Conservation (phyloP, 2,888 invertebrate species). For the Dascillus cervinus region DNA sequence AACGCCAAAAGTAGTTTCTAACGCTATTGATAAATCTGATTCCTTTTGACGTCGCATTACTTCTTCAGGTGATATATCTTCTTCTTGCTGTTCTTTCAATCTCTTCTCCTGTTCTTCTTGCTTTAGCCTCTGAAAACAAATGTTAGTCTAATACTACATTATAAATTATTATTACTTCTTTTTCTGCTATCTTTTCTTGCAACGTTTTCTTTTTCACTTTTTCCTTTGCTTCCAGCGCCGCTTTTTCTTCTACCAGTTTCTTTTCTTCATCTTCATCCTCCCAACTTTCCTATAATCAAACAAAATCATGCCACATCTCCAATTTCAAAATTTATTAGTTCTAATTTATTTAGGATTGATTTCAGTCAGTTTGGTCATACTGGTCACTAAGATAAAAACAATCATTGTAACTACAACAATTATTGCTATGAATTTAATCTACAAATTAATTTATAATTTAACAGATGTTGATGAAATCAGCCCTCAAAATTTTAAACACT, state of each 20-base stretch:
- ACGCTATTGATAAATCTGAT: slow-evolving; percentile 76
- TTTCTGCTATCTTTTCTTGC: slow-evolving; percentile 77
- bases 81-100: slow-evolving; percentile 49
- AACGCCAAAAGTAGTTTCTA: slow-evolving; percentile 81
- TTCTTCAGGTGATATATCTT: slow-evolving; percentile 70
- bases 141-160: not conserved
- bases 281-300: slow-evolving; percentile 76
- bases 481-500: too few relatives aligned
- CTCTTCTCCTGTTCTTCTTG: slow-evolving; percentile 56
- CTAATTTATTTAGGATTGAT: too few relatives aligned
- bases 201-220: slow-evolving; percentile 65
- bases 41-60: slow-evolving; percentile 72
- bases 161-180: slow-evolving; percentile 56
- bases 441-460: too few relatives aligned
- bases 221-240: slow-evolving; percentile 40
- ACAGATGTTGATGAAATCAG: too few relatives aligned
- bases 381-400: too few relatives aligned
- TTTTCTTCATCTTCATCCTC: slow-evolving; percentile 84
- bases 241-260: slow-evolving; percentile 55
- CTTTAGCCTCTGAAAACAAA: slow-evolving; percentile 46
- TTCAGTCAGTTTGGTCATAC: too few relatives aligned
- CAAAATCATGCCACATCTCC: too few relatives aligned
- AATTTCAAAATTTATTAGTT: too few relatives aligned
- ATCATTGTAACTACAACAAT: too few relatives aligned
- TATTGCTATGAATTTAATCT: too few relatives aligned